Evolutionary conservation across 2,113 vertebrate genomes (phyloP), one percentile per base, ranked within the genome.

Genomic region (Embiotoca jacksoni): DNA sequence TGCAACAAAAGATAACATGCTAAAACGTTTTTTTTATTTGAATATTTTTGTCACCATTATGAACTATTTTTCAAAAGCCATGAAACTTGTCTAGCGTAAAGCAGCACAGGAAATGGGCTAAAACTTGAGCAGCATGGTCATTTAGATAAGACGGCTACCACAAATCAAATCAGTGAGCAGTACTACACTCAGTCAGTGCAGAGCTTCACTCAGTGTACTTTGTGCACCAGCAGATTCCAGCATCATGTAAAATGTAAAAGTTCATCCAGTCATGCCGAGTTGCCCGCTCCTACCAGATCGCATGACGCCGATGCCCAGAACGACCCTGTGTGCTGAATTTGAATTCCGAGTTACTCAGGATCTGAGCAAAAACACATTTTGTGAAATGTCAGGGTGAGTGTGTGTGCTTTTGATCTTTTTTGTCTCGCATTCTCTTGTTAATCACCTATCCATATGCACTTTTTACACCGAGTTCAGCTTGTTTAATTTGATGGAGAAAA

Each of bases 241-340:
- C 31, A 47, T 80, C 62, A 64, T 64, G 72, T 57, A 65, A 81
- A 65, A 77, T 61, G 57, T 61, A 69, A 54, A 3, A 58, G 30
- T 67, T 85, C 74, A 69, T 78, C 46, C 16, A 63, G 75, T 78
- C 57, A 72, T 50, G 23, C 23, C 23, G 23, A 23, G 72, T 57
- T 53, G 50, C 80, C 65, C 5, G 8, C 58, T 60, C 46, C 15
- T 59, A 32, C n/a, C 46, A 5, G 32, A 67, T 62, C 49, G 53
- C 36, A 71, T 50, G 49, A 56, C 44, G 37, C 53, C 30, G 14
- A 58, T 37, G 78, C 54, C 60, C 30, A 7, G 8, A 68, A 49
- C 41, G 60, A 35, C 30, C 7, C 4, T 61, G 32, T 72, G 16
- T 36, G 35, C 50, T 39, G 4, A 14, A 14, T 33, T 33, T 44